Base-by-base conservation (phyloP, 2,888 invertebrate genomes). In the Scaptodrosophila latifasciaeformis region DNA sequence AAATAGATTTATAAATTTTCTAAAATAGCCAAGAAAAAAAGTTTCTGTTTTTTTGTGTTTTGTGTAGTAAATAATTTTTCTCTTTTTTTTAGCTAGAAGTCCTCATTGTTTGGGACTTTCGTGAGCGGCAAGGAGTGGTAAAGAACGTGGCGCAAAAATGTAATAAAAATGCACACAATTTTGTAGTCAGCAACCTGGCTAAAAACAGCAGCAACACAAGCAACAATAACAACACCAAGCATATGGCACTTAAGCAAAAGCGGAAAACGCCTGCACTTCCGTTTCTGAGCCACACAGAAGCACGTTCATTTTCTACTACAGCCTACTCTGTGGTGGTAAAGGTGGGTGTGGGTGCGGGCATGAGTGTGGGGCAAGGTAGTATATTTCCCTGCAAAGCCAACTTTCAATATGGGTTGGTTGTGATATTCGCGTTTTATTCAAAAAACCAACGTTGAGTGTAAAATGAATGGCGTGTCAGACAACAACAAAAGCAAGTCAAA, bases 261-360 rank as follows among this genome's bases (percentile, higher is more conserved):
- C 62, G 75, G 70, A 78, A 75, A 75, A 78, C 75, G 78, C 78
- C 75, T 75, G 78, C 75, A 72, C 78, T 75, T 71, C 78, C 75
- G 75, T 46, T 75, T 51, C 55, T 42, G 40, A 46, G 54, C 57
- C 63, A 65, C 64, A 66, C 45, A 35, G 19, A 19, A 5, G 37
- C n/a, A 43, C 4, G 24, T 24, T 24, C 4, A 24, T 24, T 24
- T 24, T 24, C 24, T 24, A 24, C 24, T 24, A n/a, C n/a, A n/a
- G n/a, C n/a, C n/a, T n/a, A n/a, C n/a, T n/a, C n/a, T n/a, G n/a
- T n/a, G n/a, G n/a, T 49, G 18, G 9, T 4, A 21, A 13, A 10
- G 29, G 21, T 10, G 21, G 48, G 35, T 44, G 37, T 9, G 29
- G 17, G n/a, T 18, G 3, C 10, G 7, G 4, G 15, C 2, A 47